Evolutionary conservation across 92 coral and sea anemone species (phyloP).

Genomic region (Phenganax stokvisi): DNA sequence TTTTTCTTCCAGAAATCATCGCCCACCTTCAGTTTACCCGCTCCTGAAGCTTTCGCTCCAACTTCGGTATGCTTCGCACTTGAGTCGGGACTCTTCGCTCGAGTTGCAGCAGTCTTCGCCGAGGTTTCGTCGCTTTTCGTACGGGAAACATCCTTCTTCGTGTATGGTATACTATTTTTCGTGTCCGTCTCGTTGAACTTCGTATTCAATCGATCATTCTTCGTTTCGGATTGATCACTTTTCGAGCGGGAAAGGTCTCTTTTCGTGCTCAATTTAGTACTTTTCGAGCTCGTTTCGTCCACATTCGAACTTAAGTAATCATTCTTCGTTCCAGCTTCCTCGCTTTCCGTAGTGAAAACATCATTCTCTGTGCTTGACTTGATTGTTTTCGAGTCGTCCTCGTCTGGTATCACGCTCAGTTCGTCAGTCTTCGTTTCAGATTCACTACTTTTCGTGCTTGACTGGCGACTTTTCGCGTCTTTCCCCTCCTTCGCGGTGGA

Average conservation of each 20-base stretch:
- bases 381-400: neutral
- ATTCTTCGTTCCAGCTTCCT: neutral
- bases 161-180: neutral
- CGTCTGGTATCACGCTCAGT: neutral
- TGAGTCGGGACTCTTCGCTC: neutral
- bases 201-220: neutral
- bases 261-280: neutral
- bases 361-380: neutral
- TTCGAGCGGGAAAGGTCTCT: neutral
- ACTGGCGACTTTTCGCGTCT: too few relatives aligned
- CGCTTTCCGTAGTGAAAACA: neutral
- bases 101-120: neutral
- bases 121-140: neutral
- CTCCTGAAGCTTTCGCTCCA: neutral
- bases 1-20: constrained; percentile 35
- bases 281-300: neutral
- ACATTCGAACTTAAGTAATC: too few relatives aligned
- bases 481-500: neutral
- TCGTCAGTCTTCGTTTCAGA: neutral
- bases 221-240: neutral
- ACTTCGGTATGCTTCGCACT: neutral
- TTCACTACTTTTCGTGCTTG: too few relatives aligned
- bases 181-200: neutral
- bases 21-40: constrained; percentile 22
- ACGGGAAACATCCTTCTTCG: neutral